A percentile compares a stretch with the other conserved stretches of the same genome.
These are phyloP conservation scores for Cygnus buccinator DNA, from an alignment of 2,113 vertebrate genomes.

Conservation along the genomic window DNA sequence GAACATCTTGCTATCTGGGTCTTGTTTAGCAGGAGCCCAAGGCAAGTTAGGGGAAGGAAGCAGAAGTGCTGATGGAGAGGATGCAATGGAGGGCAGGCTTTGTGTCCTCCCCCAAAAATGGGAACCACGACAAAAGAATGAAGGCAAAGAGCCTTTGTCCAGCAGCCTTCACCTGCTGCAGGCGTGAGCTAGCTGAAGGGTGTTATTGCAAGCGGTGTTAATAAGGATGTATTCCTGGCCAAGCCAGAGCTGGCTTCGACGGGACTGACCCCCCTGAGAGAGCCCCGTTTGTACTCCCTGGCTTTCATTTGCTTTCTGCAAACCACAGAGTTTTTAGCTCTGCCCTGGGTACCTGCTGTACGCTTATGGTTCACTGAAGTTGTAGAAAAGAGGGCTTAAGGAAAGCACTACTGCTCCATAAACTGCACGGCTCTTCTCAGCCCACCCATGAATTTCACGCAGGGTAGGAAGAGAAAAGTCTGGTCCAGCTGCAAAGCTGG, in stretches of 20 bases:
- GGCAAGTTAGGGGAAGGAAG: slow-evolving; percentile 52
- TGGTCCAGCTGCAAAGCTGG: neutral
- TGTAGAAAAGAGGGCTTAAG: neutral
- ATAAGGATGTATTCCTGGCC: neutral
- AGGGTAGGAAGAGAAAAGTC: neutral
- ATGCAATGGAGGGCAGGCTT: neutral
- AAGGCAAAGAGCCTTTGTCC: neutral
- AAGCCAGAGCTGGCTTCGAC: neutral
- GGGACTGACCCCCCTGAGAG: neutral
- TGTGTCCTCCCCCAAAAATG: slow-evolving; percentile 8
- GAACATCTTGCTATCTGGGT: slow-evolving; percentile 60
- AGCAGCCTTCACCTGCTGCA: slow-evolving; percentile 28
- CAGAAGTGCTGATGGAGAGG: slow-evolving; percentile 16
- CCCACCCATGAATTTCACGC: neutral
- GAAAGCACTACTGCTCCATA: neutral
- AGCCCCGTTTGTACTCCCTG: neutral
- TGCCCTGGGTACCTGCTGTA: neutral
- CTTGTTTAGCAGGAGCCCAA: slow-evolving; percentile 57
- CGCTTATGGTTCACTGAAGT: neutral
- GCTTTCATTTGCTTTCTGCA: neutral
- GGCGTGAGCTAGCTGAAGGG: neutral
- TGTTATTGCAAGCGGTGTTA: neutral
- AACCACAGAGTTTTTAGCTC: neutral
- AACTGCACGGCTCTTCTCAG: neutral
- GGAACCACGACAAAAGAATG: neutral